Evolutionary conservation across 35 echinoderm and acorn worm species (phyloP).

Genomic region (Hemicentrotus pulcherrimus): DNA sequence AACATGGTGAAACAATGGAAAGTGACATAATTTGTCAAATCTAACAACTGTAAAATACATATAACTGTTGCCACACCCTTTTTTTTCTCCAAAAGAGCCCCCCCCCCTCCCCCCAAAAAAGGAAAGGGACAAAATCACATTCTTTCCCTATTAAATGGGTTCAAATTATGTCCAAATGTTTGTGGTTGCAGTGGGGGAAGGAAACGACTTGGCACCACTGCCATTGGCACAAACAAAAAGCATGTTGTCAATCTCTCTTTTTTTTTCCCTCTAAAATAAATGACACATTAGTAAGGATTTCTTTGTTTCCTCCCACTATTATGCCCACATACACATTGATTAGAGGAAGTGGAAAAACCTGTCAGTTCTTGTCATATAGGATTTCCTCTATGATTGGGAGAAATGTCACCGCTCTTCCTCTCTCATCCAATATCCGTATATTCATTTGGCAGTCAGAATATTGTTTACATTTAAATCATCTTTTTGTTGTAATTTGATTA

Average conservation of each 20-base stretch:
- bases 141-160: background rate
- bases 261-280: background rate
- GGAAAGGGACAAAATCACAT: too few species aligned
- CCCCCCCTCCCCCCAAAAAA: too few species aligned
- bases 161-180: background rate
- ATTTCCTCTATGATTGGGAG: background rate
- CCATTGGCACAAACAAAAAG: background rate
- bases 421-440: background rate
- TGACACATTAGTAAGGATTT: background rate
- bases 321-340: background rate
- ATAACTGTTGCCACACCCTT: too few species aligned
- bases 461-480: background rate
- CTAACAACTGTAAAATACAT: too few species aligned
- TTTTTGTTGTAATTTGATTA: too few species aligned
- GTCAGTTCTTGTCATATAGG: background rate
- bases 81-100: too few species aligned
- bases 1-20: too few species aligned
- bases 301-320: conserved; percentile 3
- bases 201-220: background rate
- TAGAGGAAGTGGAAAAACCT: background rate
- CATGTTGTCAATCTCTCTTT: background rate
- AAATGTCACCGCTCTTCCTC: background rate
- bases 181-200: background rate
- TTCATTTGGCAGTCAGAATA: background rate
- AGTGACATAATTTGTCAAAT: too few species aligned